phyloP scores from a whole-genome alignment of 2,797 vertebrate species.

The Cyclopterus lumpus region DNA sequence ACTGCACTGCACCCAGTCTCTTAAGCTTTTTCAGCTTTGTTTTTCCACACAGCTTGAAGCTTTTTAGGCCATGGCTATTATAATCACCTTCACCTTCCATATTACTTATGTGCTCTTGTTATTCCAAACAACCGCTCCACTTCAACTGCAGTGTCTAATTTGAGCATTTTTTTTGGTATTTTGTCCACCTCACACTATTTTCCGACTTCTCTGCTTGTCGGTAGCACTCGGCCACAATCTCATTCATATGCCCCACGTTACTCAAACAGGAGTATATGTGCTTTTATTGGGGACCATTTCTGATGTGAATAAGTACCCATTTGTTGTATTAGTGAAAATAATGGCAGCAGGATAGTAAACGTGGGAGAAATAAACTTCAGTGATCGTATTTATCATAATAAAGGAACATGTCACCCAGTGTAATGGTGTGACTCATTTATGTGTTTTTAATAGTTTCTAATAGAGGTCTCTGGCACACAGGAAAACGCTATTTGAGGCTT shows the following conservation, averaged over 20 bases:
- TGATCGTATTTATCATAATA: conserved; percentile 4
- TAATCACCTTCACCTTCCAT: conserved; percentile 37
- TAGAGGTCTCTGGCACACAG: neutral
- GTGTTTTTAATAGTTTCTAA: conserved; percentile 20
- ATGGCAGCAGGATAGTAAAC: neutral
- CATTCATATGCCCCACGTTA: neutral
- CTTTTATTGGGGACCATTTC: neutral
- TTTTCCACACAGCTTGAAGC: conserved; percentile 37
- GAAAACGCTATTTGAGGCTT: neutral
- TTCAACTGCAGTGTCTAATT: neutral
- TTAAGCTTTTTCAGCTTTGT: conserved; percentile 50
- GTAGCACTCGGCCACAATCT: neutral
- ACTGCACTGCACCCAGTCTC: conserved; percentile 49
- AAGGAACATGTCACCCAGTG: neutral
- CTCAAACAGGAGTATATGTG: neutral
- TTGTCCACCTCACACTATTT: neutral
- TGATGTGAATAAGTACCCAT: neutral
- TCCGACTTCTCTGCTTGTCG: neutral
- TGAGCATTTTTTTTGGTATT: too few relatives aligned
- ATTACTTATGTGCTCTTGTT: conserved; percentile 23
- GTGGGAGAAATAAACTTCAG: conserved; percentile 18
- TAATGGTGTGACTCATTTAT: conserved; percentile 15
- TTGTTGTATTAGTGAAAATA: conserved; percentile 5
- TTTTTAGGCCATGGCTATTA: conserved; percentile 39
- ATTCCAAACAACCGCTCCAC: conserved; percentile 9